phyloP scores from a whole-genome alignment of 2,888 invertebrate species.

The Tenthredo amoena region DNA sequence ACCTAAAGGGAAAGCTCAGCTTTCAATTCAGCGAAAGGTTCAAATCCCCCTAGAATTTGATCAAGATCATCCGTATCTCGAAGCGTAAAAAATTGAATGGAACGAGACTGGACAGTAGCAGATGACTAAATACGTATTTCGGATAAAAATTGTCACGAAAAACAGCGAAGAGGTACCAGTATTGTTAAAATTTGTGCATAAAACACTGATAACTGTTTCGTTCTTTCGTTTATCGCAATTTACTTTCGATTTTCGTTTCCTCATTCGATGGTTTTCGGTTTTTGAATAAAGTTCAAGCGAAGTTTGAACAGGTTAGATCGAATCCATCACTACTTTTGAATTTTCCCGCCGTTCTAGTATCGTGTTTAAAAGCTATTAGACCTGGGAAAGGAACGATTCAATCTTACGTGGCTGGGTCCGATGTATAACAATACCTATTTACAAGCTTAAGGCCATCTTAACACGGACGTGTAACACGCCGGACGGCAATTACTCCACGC shows the following conservation, averaged over 20 bases:
- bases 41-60: neutral
- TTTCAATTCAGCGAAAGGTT: slow-evolving; percentile 43
- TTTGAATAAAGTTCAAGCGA: neutral
- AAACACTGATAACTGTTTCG: no score
- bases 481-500: slow-evolving; percentile 51
- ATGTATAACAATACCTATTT: slow-evolving; percentile 33
- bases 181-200: neutral
- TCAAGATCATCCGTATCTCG: neutral
- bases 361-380: slow-evolving; percentile 46
- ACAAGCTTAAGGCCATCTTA: slow-evolving; percentile 47
- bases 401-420: slow-evolving; percentile 27
- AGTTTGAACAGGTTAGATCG: neutral
- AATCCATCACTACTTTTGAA: slow-evolving; percentile 10
- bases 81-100: neutral
- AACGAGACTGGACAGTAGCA: neutral
- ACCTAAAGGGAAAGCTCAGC: slow-evolving; percentile 43
- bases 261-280: neutral
- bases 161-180: neutral
- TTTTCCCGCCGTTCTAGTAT: slow-evolving; percentile 39
- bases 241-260: neutral
- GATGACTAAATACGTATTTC: neutral
- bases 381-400: slow-evolving; percentile 48
- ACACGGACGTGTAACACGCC: slow-evolving; percentile 40
- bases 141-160: neutral
- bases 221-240: neutral